phyloP scores from a whole-genome alignment of 2,113 vertebrate species.

The Notiomystis cincta region DNA sequence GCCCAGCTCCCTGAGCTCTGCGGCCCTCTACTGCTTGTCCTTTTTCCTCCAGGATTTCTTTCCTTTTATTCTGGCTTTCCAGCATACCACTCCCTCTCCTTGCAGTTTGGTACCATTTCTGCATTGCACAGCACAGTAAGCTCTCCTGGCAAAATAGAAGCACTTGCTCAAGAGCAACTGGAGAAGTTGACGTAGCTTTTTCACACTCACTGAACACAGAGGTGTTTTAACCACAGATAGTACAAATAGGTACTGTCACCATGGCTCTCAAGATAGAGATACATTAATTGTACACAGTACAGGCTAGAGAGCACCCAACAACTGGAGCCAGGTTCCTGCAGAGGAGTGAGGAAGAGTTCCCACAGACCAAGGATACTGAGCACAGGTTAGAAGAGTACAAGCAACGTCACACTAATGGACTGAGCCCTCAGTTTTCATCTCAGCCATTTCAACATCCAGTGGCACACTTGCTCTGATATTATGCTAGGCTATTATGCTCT shows the following conservation, averaged over 20 bases:
- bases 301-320: not conserved
- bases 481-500: not conserved
- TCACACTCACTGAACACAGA: not conserved
- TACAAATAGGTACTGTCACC: not conserved
- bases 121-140: not conserved
- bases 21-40: not conserved
- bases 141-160: not conserved
- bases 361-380: accelerated
- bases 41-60: not conserved
- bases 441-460: not conserved
- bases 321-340: accelerated
- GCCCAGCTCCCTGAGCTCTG: not conserved
- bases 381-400: not conserved
- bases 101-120: not conserved
- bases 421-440: not conserved
- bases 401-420: not conserved
- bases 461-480: not conserved
- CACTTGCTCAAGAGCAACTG: not conserved
- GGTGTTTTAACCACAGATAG: not conserved
- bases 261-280: not conserved
- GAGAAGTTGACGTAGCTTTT: not conserved
- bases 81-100: not conserved
- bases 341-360: not conserved
- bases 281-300: not conserved
- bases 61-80: not conserved